Evolutionary conservation across 2,888 invertebrate genomes (phyloP).

Genomic region (Anagyrus pseudococci): DNA sequence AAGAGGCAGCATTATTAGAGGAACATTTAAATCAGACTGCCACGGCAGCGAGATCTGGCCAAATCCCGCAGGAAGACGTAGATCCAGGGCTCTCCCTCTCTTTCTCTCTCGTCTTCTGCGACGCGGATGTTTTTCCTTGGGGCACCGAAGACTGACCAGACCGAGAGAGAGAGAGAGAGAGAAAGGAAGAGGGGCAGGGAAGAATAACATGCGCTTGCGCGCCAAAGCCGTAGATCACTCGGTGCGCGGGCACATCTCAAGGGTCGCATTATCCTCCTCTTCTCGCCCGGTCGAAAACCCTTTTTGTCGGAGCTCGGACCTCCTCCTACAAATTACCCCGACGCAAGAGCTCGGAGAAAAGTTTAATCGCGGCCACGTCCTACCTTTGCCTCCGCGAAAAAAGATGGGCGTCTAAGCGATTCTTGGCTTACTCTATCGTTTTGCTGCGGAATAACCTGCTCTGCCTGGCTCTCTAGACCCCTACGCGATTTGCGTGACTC

Average conservation of each 20-base stretch:
- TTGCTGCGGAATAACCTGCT: too few species aligned
- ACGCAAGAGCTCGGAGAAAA: constrained; percentile 35
- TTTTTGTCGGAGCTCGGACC: constrained; percentile 52
- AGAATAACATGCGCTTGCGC: too few species aligned
- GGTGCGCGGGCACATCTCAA: constrained; percentile 57
- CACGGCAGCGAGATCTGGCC: neutral
- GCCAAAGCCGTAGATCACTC: constrained; percentile 60
- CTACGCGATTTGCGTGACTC: too few species aligned
- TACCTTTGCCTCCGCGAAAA: constrained; percentile 42
- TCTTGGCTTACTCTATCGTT: constrained; percentile 31
- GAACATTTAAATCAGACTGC: constrained; percentile 25
- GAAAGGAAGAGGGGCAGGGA: constrained; percentile 38
- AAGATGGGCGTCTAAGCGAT: constrained; percentile 46
- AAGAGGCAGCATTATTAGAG: too few species aligned
- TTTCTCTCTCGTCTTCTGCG: constrained; percentile 17
- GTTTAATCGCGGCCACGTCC: constrained; percentile 38
- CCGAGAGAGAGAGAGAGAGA: neutral
- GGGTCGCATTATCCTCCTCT: constrained; percentile 58
- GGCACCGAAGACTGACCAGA: constrained; percentile 31
- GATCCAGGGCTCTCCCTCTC: constrained; percentile 1
- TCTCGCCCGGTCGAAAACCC: constrained; percentile 46
- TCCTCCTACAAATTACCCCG: constrained; percentile 59
- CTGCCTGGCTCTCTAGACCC: too few species aligned
- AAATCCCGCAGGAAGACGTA: constrained; percentile 26
- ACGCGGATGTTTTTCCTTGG: constrained; percentile 18